A percentile compares a stretch with the other conserved stretches of the same genome.
phyloP scores from a whole-genome alignment of 2,888 invertebrate species.

The Drosophila acutilabella region DNA sequence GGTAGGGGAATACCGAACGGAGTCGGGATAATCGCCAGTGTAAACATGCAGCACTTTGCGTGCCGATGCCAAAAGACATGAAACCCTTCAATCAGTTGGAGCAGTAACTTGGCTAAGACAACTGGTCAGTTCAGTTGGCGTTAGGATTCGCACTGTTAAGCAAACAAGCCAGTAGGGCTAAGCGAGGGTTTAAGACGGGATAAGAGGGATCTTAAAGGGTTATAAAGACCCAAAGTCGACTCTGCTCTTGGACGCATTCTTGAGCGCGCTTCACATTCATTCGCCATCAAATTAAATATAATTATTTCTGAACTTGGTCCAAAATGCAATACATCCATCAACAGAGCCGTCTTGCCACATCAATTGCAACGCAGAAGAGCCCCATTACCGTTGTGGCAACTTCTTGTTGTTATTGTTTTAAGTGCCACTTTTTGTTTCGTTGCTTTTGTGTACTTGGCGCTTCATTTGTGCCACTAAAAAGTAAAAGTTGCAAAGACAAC shows the following conservation, averaged over 20 bases:
- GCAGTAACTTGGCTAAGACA: slow-evolving; percentile 31
- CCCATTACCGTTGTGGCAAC: slow-evolving; percentile 27
- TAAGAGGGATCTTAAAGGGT: background rate
- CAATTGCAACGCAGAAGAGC: slow-evolving; percentile 10
- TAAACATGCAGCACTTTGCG: slow-evolving; percentile 79
- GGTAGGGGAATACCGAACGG: too few relatives aligned
- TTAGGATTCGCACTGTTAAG: slow-evolving; percentile 79
- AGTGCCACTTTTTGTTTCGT: slow-evolving; percentile 20
- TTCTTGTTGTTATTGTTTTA: too few relatives aligned
- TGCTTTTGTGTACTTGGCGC: slow-evolving; percentile 27
- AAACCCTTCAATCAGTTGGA: slow-evolving; percentile 63
- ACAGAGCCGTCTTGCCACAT: slow-evolving; percentile 25
- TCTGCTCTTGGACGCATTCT: slow-evolving; percentile 54
- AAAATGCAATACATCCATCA: slow-evolving; percentile 60
- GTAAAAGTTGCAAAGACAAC: slow-evolving; percentile 54
- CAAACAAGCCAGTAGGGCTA: slow-evolving; percentile 53
- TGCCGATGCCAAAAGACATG: slow-evolving; percentile 72
- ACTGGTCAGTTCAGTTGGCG: slow-evolving; percentile 50
- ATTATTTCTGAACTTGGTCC: slow-evolving; percentile 61
- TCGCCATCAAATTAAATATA: slow-evolving; percentile 74
- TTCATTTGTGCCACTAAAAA: slow-evolving; percentile 48
- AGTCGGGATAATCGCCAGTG: slow-evolving; percentile 73
- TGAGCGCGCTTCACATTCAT: slow-evolving; percentile 60
- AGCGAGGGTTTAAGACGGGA: background rate
- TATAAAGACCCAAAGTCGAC: slow-evolving; percentile 33